Evolutionary conservation across 2,797 vertebrate genomes (phyloP), one percentile per base, ranked within the genome.

Genomic region (Sciurus carolinensis): DNA sequence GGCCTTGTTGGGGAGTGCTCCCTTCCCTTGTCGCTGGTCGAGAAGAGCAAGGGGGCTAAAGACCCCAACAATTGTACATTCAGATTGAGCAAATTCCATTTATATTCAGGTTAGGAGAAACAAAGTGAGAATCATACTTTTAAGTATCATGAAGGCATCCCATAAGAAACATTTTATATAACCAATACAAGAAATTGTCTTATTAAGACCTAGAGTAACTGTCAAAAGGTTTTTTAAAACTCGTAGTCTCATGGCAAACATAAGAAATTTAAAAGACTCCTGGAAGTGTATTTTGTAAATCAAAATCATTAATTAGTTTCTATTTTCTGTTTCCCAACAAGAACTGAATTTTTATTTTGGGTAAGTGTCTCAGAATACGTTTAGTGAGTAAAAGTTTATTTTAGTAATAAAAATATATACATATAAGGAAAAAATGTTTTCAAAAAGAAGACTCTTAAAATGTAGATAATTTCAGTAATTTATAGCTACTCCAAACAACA

Each of bases 21-120:
- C 39, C 39, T 39, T 39, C 39, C 39, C 39, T 39, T 39, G 39
- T 39, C 39, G 39, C 39, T 39, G 39, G 39, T 39, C 39, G 3
- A 39, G 39, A 39, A 39, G 39, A 39, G 39, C 39, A 39, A 39
- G 39, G 39, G 39, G 39, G 39, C 39, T 39, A 39, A 39, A 39
- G 39, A 39, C 39, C 39, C 39, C 39, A 39, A 39, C 39, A 39
- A 39, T 39, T 39, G 0, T 90, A 90, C 57, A 73, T 95, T 95
- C 75, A 96, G 17, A 92, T 76, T 85, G 84, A 93, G 20, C 82
- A 83, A 59, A 85, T 95, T 97, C 14, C 28, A 79, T 97, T 94
- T 94, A 17, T 82, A 87, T 89, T 96, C 39, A 64, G 54, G 39
- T 92, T 89, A 77, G 28, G 59, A 90, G 47, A 94, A 87, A 92